Evolutionary conservation across 2,113 vertebrate genomes (phyloP).

Genomic region (Orientallactaga bullata): DNA sequence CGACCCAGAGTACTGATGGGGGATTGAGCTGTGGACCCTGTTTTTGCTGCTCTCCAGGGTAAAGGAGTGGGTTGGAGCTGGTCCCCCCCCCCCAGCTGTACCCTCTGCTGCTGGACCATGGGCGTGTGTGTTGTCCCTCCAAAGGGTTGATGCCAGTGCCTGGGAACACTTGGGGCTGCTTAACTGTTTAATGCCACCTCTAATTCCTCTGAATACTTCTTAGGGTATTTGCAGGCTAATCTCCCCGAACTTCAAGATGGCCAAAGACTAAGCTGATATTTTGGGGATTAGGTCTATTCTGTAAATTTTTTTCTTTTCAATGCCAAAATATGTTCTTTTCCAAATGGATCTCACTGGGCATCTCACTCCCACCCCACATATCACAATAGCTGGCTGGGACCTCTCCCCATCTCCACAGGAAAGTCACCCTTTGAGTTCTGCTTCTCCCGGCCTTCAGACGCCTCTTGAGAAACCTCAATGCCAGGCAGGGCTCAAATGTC

Average conservation of each 20-base stretch:
- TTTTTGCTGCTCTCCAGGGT: not conserved
- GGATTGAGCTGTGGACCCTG: not conserved
- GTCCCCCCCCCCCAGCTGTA: not conserved
- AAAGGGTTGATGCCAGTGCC: not conserved
- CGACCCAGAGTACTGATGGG: not conserved
- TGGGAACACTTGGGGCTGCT: not conserved
- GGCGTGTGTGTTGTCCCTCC: not conserved
- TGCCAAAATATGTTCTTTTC: slow-evolving; percentile 12
- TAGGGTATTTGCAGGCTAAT: slow-evolving; percentile 37
- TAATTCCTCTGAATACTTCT: slow-evolving; percentile 9
- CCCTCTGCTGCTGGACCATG: no score
- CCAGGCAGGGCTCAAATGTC: not conserved
- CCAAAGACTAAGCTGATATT: slow-evolving; percentile 44
- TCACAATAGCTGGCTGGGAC: not conserved
- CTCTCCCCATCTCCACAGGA: not conserved
- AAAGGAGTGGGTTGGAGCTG: not conserved
- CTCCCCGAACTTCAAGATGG: slow-evolving; percentile 37
- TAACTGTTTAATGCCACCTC: not conserved
- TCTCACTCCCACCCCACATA: not conserved
- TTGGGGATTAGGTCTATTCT: not conserved
- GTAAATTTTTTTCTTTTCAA: not conserved
- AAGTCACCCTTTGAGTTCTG: slow-evolving; percentile 12
- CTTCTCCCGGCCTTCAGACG: not conserved
- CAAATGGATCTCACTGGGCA: slow-evolving; percentile 1
- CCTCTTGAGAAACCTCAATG: not conserved